Evolutionary conservation across 2,888 invertebrate species (phyloP).

Genomic region (Drosophila emarginata): DNA sequence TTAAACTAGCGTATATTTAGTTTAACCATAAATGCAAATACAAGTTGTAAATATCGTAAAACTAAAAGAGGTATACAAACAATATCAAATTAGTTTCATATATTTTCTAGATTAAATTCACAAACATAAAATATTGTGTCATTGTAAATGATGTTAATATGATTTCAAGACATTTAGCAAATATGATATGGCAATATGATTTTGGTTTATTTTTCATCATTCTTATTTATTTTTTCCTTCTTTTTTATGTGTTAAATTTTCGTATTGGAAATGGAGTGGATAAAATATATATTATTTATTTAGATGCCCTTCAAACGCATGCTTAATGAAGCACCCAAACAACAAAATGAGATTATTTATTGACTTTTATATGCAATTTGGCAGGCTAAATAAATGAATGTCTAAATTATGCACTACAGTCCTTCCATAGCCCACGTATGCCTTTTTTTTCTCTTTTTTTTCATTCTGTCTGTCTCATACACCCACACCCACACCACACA

Average conservation of each 20-base stretch:
- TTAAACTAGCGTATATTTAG: no score
- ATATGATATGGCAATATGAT: no score
- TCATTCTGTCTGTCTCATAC: neutral
- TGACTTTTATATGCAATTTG: slow-evolving; percentile 77
- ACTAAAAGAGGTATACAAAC: no score
- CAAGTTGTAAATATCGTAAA: no score
- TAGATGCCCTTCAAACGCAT: slow-evolving; percentile 3
- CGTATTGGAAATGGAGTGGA: neutral
- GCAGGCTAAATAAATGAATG: slow-evolving; percentile 51
- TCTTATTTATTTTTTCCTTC: slow-evolving; percentile 53
- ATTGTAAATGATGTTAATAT: neutral
- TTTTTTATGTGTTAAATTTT: slow-evolving; percentile 32
- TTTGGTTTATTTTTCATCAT: slow-evolving; percentile 18
- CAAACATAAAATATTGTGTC: no score
- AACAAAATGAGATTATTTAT: slow-evolving; percentile 63
- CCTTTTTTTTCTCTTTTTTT: neutral
- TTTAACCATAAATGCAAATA: no score
- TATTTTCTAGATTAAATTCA: no score
- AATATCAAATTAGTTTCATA: no score
- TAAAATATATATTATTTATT: neutral
- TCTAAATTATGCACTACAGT: slow-evolving; percentile 38
- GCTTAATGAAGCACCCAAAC: slow-evolving; percentile 1
- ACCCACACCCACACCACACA: neutral
- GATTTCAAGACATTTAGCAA: neutral
- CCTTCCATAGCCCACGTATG: neutral